Evolutionary conservation across 2,797 vertebrate species (phyloP).

Genomic region (Heterohyrax brucei): DNA sequence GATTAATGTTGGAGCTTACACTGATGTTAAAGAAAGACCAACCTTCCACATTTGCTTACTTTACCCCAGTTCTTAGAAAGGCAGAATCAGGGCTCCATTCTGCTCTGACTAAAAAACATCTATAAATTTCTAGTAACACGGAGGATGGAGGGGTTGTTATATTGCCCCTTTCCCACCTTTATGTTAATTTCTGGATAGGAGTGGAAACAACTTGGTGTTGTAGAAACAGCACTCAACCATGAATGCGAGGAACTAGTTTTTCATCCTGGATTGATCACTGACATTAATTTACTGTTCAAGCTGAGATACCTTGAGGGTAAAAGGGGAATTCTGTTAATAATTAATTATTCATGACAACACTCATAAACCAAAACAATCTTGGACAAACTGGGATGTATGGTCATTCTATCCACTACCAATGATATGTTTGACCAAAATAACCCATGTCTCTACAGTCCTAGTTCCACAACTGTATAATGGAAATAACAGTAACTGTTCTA

Average conservation of each 20-base stretch:
- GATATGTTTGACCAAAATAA: conserved; percentile 46
- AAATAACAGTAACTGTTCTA: conserved; percentile 1
- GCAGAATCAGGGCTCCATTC: neutral
- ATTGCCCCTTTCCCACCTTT: neutral
- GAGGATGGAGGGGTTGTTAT: neutral
- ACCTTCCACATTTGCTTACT: neutral
- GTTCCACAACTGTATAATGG: conserved; percentile 3
- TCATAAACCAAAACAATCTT: neutral
- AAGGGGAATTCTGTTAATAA: neutral
- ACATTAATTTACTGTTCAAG: neutral
- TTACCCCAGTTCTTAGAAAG: conserved; percentile 67
- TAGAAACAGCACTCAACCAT: neutral
- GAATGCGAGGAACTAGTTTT: neutral
- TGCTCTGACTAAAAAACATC: neutral
- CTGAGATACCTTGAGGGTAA: neutral
- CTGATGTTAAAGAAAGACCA: conserved; percentile 71
- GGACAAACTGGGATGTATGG: neutral
- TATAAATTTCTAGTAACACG: conserved; percentile 15
- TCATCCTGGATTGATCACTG: neutral
- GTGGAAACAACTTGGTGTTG: conserved; percentile 9
- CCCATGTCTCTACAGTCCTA: neutral
- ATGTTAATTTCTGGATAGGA: neutral
- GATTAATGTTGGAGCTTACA: conserved; percentile 57
- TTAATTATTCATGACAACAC: neutral
- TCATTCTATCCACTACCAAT: neutral